Evolutionary conservation across 1,140 invertebrate genomes (phyloP), one percentile per base, ranked within the genome.

Genomic region (Palaemon carinicauda): DNA sequence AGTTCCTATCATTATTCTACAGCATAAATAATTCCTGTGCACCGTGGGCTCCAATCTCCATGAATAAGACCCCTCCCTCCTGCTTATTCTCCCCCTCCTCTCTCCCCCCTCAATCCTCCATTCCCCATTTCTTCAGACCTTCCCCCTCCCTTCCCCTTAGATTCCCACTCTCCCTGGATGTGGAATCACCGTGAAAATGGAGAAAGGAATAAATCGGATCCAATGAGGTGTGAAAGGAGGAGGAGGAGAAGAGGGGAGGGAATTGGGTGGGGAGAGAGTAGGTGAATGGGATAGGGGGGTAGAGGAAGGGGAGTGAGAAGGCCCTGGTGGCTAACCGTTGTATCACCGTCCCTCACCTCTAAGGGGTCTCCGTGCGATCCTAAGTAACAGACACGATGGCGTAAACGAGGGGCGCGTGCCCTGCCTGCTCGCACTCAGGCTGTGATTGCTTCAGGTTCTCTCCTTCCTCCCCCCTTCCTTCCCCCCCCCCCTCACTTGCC

Each of bases 321-420:
- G 69, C 27, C 17, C 24, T 3, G 69, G 69, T 29, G 27, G 69
- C 27, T 41, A 41, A 12, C 41, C 41, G 41, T 41, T 41, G 80
- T 86, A 86, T 86, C 84, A 86, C 84, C 69, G 78, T 86, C 74
- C 65, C 84, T 86, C 84, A 86, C 60, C 24, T 41, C 27, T 74
- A 86, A 86, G 60, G 41, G 84, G 84, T 80, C 84, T 73, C 84
- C 14, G 31, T 29, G 84, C 77, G 84, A 86, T 86, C 77, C 77
- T 86, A 86, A 86, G 84, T 86, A 86, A 86, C 77, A 24, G 54
- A 54, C 31, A 71, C 78, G 60, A 21, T 86, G 84, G 84, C 84
- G 77, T 86, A 80, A 86, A 86, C 60, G 78, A 75, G 60, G 31
- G 51, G 84, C 84, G 84, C 84, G 84, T 86, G 84, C 84, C 80